These are phyloP conservation scores for Gymnobelideus leadbeateri DNA, from an alignment of 2,113 vertebrate species.

Conservation along the genomic window DNA sequence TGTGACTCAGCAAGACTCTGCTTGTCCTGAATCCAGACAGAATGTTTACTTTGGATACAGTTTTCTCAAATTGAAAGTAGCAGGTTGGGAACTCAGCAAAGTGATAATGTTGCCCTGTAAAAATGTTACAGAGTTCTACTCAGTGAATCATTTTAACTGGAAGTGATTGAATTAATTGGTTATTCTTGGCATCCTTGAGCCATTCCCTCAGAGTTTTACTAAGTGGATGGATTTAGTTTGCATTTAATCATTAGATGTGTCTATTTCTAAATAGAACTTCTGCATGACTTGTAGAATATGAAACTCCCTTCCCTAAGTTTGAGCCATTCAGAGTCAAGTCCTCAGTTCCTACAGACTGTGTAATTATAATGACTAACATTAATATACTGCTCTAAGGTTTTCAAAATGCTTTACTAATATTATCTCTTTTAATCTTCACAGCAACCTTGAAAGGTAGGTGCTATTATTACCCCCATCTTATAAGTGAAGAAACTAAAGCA, in stretches of 20 bases:
- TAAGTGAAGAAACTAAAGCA: background rate
- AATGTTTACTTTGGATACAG: background rate
- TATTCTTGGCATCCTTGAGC: background rate
- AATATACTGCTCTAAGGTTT: background rate
- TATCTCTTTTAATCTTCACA: background rate
- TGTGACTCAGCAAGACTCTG: background rate
- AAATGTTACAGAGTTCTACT: background rate
- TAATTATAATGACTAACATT: background rate
- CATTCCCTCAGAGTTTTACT: background rate
- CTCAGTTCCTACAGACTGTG: background rate
- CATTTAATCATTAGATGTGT: background rate
- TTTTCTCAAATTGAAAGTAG: background rate
- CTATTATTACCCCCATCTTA: background rate
- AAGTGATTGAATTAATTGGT: background rate
- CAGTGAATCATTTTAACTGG: background rate
- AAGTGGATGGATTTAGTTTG: background rate
- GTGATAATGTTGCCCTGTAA: background rate
- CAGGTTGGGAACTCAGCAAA: background rate
- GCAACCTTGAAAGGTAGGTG: background rate
- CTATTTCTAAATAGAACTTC: background rate
- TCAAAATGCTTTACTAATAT: background rate
- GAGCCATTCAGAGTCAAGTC: background rate
- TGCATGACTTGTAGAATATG: background rate
- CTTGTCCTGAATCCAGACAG: background rate
- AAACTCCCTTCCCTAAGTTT: background rate